Percentiles rank a stretch among this genome's conserved stretches.
These are phyloP conservation scores for Porites lutea DNA, from an alignment of 64 coral and sea anemone genomes.

Conservation along the genomic window DNA sequence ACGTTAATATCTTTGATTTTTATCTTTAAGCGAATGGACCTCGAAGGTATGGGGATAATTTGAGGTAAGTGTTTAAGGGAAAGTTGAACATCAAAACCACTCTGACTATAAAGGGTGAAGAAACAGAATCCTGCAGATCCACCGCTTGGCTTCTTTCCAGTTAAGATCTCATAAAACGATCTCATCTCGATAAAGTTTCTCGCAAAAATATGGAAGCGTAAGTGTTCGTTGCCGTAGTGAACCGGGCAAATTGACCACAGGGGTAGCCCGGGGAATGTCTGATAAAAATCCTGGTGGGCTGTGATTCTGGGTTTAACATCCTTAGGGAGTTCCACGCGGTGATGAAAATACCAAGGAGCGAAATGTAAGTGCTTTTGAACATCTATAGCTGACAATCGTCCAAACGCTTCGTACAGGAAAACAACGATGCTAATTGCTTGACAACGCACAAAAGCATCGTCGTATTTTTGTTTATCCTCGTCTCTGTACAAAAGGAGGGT, in stretches of 20 bases:
- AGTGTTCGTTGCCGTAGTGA: conserved; percentile 96
- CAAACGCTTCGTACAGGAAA: conserved; percentile 82
- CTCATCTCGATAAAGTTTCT: conserved; percentile 82
- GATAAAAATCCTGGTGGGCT: conserved; percentile 85
- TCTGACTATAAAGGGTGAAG: conserved; percentile 72
- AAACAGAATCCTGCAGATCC: conserved; percentile 80
- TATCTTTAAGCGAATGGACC: conserved; percentile 55
- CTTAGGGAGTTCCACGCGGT: conserved; percentile 72
- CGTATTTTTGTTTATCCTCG: neutral
- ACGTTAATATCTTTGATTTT: conserved; percentile 61
- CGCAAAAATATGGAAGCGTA: conserved; percentile 92
- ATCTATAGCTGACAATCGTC: conserved; percentile 70
- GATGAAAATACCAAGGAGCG: conserved; percentile 85
- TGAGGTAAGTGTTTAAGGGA: conserved; percentile 76
- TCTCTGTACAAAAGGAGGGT: conserved; percentile 15
- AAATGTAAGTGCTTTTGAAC: conserved; percentile 53
- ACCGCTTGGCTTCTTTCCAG: conserved; percentile 44
- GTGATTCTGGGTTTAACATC: conserved; percentile 54
- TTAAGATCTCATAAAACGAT: conserved; percentile 83
- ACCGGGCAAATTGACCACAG: conserved; percentile 86
- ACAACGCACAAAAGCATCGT: conserved; percentile 11
- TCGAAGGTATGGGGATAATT: conserved; percentile 63
- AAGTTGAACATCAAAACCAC: conserved; percentile 87
- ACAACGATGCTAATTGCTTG: conserved; percentile 65
- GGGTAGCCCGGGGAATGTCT: conserved; percentile 55